phyloP scores from a whole-genome alignment of 2,888 invertebrate genomes.

The Conops quadrifasciatus region DNA sequence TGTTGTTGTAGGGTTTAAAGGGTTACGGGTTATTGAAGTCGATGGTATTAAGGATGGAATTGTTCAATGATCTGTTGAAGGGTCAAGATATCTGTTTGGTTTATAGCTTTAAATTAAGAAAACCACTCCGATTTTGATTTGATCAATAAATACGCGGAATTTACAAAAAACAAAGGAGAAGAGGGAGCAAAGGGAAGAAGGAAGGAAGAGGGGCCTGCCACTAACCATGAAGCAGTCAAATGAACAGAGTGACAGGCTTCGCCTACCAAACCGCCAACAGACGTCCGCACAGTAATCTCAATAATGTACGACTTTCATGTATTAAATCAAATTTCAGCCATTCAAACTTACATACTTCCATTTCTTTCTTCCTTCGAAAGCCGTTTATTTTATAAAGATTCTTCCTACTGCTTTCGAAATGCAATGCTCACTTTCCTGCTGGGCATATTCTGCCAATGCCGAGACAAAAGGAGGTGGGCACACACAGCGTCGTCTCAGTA shows the following conservation, averaged over 20 bases:
- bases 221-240: constrained; percentile 36
- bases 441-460: too few relatives aligned
- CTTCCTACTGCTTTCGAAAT: constrained; percentile 14
- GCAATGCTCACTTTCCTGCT: too few relatives aligned
- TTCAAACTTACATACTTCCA: neutral
- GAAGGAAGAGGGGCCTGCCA: constrained; percentile 24
- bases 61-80: too few relatives aligned
- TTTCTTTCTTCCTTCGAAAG: constrained; percentile 14
- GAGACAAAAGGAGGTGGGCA: too few relatives aligned
- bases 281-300: constrained; percentile 1
- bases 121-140: too few relatives aligned
- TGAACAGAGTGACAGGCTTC: constrained; percentile 46
- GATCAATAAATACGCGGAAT: too few relatives aligned
- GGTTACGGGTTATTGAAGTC: neutral
- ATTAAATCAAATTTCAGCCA: neutral
- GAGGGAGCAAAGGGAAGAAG: neutral
- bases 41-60: too few relatives aligned
- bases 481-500: too few relatives aligned
- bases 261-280: neutral
- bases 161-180: too few relatives aligned
- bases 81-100: too few relatives aligned
- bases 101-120: neutral
- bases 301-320: neutral
- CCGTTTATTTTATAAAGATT: constrained; percentile 43
- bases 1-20: constrained; percentile 14